These are phyloP conservation scores for Agonopterix subpropinquella DNA, from an alignment of 2,888 invertebrate genomes.

Conservation along the genomic window DNA sequence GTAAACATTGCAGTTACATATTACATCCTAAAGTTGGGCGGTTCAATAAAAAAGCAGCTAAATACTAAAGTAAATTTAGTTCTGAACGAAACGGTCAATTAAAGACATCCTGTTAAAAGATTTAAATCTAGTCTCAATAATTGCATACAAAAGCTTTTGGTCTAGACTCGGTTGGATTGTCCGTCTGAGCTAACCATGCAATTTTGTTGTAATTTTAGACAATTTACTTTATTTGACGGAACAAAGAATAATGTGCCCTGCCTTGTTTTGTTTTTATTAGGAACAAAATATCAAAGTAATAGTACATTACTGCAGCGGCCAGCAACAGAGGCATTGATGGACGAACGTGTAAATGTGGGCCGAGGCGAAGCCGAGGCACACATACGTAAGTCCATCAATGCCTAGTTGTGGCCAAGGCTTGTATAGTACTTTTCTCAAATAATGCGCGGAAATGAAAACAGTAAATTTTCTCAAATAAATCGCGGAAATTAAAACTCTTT, in stretches of 20 bases:
- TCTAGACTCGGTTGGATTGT: slow-evolving; percentile 22
- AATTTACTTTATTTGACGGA: slow-evolving; percentile 4
- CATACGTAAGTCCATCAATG: too few relatives aligned
- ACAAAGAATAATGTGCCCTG: neutral
- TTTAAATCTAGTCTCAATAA: slow-evolving; percentile 55
- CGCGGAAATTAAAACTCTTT: too few relatives aligned
- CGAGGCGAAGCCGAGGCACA: too few relatives aligned
- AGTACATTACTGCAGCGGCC: too few relatives aligned
- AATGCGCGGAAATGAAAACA: too few relatives aligned
- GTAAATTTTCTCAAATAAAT: too few relatives aligned
- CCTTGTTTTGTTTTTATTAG: slow-evolving; percentile 1
- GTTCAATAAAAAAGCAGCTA: neutral
- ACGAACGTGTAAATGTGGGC: too few relatives aligned
- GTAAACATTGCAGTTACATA: slow-evolving; percentile 15
- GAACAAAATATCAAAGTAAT: neutral
- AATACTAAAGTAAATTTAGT: neutral
- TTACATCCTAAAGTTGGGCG: neutral
- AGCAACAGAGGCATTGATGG: too few relatives aligned
- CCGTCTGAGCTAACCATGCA: slow-evolving; percentile 12
- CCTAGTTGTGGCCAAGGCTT: too few relatives aligned
- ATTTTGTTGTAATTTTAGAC: slow-evolving; percentile 24
- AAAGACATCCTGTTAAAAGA: slow-evolving; percentile 51
- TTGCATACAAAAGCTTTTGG: slow-evolving; percentile 28
- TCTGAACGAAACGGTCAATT: slow-evolving; percentile 33
- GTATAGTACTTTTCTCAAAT: too few relatives aligned